Conservation (phyloP, 2,888 invertebrate species). For the Andrena flavipes region DNA sequence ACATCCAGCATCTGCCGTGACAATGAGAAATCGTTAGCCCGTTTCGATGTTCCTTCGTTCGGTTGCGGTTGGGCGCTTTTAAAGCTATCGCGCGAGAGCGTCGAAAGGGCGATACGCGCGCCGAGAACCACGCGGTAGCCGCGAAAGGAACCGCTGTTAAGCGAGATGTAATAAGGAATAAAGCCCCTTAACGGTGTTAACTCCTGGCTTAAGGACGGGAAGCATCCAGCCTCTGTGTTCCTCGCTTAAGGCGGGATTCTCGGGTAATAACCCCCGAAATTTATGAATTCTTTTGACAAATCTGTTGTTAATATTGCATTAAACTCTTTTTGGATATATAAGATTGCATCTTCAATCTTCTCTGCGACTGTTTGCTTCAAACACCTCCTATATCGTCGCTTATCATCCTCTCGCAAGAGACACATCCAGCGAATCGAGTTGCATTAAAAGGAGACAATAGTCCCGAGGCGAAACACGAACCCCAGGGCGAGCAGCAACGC, state of each 20-base stretch:
- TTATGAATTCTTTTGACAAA: too few species aligned
- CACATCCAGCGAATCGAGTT: too few species aligned
- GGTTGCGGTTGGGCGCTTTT: background rate
- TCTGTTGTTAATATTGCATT: too few species aligned
- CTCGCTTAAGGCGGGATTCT: too few species aligned
- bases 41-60: background rate
- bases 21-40: conserved; percentile 53
- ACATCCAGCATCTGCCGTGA: conserved; percentile 82
- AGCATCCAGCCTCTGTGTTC: conserved; percentile 23
- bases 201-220: conserved; percentile 48
- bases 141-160: conserved; percentile 25
- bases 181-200: conserved; percentile 63
- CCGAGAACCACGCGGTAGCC: conserved; percentile 8
- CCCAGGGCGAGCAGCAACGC: conserved; percentile 50
- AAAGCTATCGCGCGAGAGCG: conserved; percentile 14
- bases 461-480: conserved; percentile 21
- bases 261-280: too few species aligned
- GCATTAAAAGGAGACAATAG: background rate
- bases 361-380: too few species aligned
- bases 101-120: conserved; percentile 20
- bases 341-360: too few species aligned
- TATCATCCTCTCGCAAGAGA: background rate
- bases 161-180: conserved; percentile 41
- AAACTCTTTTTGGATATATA: too few species aligned
- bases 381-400: background rate